Percentiles rank a stretch among this genome's conserved stretches.
phyloP scores from a whole-genome alignment of 2,797 vertebrate genomes.

The Halcyon chelicuti region DNA sequence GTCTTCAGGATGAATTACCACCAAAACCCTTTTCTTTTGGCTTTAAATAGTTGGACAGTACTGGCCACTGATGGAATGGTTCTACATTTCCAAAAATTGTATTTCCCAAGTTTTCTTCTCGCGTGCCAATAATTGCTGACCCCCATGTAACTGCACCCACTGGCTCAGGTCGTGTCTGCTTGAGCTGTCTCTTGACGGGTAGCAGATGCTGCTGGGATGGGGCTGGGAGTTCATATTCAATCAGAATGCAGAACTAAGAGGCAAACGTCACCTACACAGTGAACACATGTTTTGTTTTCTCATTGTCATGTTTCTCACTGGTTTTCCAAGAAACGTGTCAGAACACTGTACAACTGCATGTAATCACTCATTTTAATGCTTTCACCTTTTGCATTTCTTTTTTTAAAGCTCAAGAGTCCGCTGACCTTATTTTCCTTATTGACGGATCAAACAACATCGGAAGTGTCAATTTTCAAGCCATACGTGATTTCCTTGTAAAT shows the following conservation, averaged over 20 bases:
- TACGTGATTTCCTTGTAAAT: conserved; percentile 93
- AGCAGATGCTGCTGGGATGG: neutral
- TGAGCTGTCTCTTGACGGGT: neutral
- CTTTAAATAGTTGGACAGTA: neutral
- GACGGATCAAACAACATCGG: conserved; percentile 98
- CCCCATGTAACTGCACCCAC: neutral
- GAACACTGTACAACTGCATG: conserved; percentile 82
- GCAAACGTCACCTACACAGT: conserved; percentile 74
- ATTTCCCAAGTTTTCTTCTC: neutral
- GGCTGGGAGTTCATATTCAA: conserved; percentile 83
- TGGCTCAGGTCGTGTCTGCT: neutral
- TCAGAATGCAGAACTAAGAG: conserved; percentile 94
- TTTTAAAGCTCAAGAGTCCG: conserved; percentile 91
- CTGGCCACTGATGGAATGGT: neutral
- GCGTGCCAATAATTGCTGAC: rapidly evolving
- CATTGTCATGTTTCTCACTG: conserved; percentile 85
- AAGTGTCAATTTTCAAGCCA: conserved; percentile 89
- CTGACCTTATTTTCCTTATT: conserved; percentile 99
- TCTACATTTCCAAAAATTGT: neutral
- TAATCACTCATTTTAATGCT: conserved; percentile 88
- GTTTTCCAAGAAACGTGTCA: conserved; percentile 86
- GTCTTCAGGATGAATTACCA: neutral
- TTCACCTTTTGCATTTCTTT: conserved; percentile 91
- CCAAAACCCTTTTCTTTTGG: neutral
- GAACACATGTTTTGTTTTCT: conserved; percentile 80